Base-by-base conservation (phyloP, 2,888 invertebrate species). In the Urechis unicinctus region DNA sequence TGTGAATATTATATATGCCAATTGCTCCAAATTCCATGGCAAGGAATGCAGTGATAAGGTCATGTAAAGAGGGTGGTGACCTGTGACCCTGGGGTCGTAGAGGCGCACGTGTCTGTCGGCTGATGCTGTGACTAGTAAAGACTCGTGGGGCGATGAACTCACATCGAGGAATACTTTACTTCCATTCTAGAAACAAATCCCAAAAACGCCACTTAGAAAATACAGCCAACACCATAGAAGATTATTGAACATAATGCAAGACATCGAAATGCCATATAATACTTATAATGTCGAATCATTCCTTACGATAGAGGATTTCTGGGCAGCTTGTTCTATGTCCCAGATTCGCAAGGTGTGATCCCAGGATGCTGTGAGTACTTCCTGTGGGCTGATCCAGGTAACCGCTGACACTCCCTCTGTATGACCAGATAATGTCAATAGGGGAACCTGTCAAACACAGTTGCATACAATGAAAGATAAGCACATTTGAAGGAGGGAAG, bases 301-400 rank as follows among this genome's bases (percentile, higher is more conserved):
- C n/a, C 58, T 47, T 24, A 58, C 58, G 29, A 59, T 59, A 24
- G 53, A 46, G 0, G 53, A 44, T n/a, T 36, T 57, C 43, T 46
- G 45, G 25, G 41, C 36, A 21, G 88, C 89, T 49, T 89, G 57
- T 58, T 90, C 88, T 46, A 89, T 83, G 78, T 98, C 96, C 97
- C 97, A 98, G 6, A 94, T 76, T 75, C 90, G 88, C 21, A 98
- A 81, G 1, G 94, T 89, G 74, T 97, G 95, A 81, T 98, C 97
- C 93, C 93, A 94, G 1, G 95, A 91, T 52, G 88, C 85, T 0
- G 94, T 91, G 6, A 17, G 9, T 9, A 36, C 36, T 9, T 13
- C 36, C 62, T 85, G 82, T 55, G 82, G 82, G 65, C 88, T 87
- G 67, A 88, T 84, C 95, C 96, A 98, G 53, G 86, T 83, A 0